Evolutionary conservation across 1,140 invertebrate genomes (phyloP).

Genomic region (Rhynchophorus ferrugineus): DNA sequence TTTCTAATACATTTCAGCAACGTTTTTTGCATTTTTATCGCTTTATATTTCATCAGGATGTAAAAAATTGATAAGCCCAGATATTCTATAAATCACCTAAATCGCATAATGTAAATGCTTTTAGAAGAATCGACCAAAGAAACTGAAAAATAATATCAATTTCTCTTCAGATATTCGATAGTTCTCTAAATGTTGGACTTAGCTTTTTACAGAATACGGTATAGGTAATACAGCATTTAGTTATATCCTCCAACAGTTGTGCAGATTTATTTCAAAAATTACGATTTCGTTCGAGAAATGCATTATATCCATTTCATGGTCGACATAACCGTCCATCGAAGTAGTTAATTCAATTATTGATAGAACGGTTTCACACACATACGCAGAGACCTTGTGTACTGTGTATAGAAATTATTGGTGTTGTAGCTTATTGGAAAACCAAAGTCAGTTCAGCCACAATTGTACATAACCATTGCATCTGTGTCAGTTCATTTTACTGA

Average conservation of each 20-base stretch:
- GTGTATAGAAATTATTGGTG: slow-evolving; percentile 26
- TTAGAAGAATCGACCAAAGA: too few species aligned
- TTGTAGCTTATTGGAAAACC: slow-evolving; percentile 29
- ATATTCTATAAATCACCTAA: not conserved
- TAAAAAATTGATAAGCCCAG: not conserved
- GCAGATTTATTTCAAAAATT: slow-evolving; percentile 20
- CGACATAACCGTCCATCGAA: slow-evolving; percentile 25
- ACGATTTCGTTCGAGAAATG: slow-evolving; percentile 27
- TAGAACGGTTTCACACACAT: slow-evolving; percentile 27
- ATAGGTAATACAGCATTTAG: too few species aligned
- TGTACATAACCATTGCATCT: slow-evolving; percentile 27
- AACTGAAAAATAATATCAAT: too few species aligned
- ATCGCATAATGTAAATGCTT: too few species aligned
- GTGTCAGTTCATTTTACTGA: slow-evolving; percentile 26
- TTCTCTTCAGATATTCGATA: too few species aligned
- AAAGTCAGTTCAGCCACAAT: slow-evolving; percentile 28
- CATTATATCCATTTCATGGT: slow-evolving; percentile 28
- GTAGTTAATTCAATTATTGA: slow-evolving; percentile 10
- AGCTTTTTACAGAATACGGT: too few species aligned
- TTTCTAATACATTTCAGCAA: slow-evolving; percentile 1
- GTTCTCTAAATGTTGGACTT: too few species aligned
- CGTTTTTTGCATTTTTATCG: slow-evolving; percentile 7
- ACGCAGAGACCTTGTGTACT: slow-evolving; percentile 15
- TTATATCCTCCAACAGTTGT: too few species aligned
- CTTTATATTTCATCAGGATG: not conserved